These are phyloP conservation scores for Pantelozetes paolii DNA, from an alignment of 2,888 invertebrate genomes.

Conservation along the genomic window DNA sequence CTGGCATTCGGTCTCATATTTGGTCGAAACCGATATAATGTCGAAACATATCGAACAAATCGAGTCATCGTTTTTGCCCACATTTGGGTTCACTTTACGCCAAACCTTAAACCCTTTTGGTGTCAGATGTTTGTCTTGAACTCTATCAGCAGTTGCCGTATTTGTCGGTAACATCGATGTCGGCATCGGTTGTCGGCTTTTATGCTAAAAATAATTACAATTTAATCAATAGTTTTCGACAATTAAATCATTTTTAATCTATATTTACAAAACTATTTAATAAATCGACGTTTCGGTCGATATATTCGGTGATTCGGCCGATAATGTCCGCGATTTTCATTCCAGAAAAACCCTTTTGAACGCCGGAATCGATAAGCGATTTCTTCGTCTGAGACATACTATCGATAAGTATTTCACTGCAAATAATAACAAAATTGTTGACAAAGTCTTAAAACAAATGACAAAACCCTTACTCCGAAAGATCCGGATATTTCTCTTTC, in stretches of 20 bases:
- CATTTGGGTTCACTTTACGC: not conserved
- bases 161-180: not conserved
- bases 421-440: not conserved
- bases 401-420: not conserved
- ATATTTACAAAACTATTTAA: not conserved
- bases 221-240: too few relatives aligned
- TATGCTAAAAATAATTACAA: not conserved
- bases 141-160: not conserved
- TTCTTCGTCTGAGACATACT: constrained; percentile 13
- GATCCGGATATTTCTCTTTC: not conserved
- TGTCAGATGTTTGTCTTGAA: not conserved
- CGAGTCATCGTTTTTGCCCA: not conserved
- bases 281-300: not conserved
- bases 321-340: constrained; percentile 13
- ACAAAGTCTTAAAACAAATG: not conserved
- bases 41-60: constrained; percentile 26
- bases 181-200: not conserved
- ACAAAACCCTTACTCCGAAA: not conserved
- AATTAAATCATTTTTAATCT: too few relatives aligned
- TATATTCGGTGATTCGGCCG: constrained; percentile 7
- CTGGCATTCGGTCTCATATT: constrained; percentile 18
- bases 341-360: constrained; percentile 11
- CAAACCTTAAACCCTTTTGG: not conserved
- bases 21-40: not conserved
- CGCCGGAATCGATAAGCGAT: not conserved